Base-by-base conservation (phyloP, 2,888 invertebrate species). In the Acronicta leporina region DNA sequence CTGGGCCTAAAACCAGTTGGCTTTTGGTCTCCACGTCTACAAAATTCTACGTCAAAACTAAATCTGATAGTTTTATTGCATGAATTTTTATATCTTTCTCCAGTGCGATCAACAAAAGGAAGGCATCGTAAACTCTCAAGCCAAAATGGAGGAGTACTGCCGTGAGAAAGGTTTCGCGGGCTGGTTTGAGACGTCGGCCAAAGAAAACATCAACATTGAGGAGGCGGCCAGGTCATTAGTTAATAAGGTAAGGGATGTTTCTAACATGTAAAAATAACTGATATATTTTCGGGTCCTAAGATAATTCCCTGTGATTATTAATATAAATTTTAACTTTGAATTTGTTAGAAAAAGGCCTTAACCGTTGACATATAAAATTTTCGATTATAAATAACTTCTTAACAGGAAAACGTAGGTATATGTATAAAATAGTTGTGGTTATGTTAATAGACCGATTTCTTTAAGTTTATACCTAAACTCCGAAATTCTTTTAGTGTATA, bases 141-240 rank as follows among this genome's bases (percentile, higher is more conserved):
- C 95, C 11, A 98, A 98, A 90, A 98, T 99, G 97, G 98, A 99
- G 79, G 98, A 98, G 81, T 98, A 98, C 87, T 99, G 98, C 83
- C 96, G 96, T 80, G 98, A 99, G 83, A 97, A 98, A 81, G 98
- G 98, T 0, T 99, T 99, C 89, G 96, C 97, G 13, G 98, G 98
- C 14, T 99, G 99, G 99, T 99, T 97, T 87, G 98, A 99, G 92
- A 99, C 99, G 0, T 99, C 99, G 0, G 99, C 99, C 45, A 99
- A 98, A 90, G 99, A 99, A 85, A 98, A 98, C 85, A 97, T 98
- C 56, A 98, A 99, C 88, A 99, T 99, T 54, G 99, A 99, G 87
- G 99, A 99, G 87, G 98, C 99, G 43, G 98, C 98, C 5, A 96
- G 97, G 82, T 97, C 97, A 83, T 95, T 99, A 92, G 98, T 99